A percentile compares a stretch with the other conserved stretches of the same genome.
Conservation (phyloP, 2,113 vertebrate species). For the Poeciliopsis prolifica region DNA sequence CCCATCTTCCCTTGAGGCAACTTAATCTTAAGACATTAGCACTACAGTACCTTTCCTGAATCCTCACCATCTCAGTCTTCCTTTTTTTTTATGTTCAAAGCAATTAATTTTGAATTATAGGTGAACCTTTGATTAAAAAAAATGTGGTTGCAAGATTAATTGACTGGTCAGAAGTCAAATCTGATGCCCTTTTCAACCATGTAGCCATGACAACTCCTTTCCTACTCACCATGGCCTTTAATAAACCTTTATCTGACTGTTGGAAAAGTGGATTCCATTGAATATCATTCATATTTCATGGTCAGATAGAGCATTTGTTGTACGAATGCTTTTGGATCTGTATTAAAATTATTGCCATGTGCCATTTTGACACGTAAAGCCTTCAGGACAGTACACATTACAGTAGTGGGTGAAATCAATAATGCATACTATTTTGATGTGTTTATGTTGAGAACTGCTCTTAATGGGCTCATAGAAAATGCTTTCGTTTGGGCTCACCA, state of each 20-base stretch:
- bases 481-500: constrained; percentile 7
- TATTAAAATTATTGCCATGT: constrained; percentile 13
- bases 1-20: constrained; percentile 38
- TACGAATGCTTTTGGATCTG: constrained; percentile 40
- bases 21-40: constrained; percentile 46
- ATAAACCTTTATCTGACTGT: constrained; percentile 67
- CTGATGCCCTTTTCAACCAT: constrained; percentile 77
- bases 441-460: background rate
- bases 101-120: constrained; percentile 57
- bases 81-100: constrained; percentile 18
- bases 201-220: constrained; percentile 71
- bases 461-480: background rate
- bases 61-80: constrained; percentile 15
- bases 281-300: constrained; percentile 72
- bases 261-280: constrained; percentile 75
- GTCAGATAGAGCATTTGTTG: constrained; percentile 54
- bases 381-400: background rate
- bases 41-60: constrained; percentile 32
- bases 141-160: constrained; percentile 68
- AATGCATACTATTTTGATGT: background rate
- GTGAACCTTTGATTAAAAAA: constrained; percentile 55
- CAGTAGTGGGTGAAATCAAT: background rate
- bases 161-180: constrained; percentile 74
- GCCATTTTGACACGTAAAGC: constrained; percentile 5
- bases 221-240: constrained; percentile 60